phyloP scores from a whole-genome alignment of 1,140 invertebrate genomes.

The Trichonephila inaurata region DNA sequence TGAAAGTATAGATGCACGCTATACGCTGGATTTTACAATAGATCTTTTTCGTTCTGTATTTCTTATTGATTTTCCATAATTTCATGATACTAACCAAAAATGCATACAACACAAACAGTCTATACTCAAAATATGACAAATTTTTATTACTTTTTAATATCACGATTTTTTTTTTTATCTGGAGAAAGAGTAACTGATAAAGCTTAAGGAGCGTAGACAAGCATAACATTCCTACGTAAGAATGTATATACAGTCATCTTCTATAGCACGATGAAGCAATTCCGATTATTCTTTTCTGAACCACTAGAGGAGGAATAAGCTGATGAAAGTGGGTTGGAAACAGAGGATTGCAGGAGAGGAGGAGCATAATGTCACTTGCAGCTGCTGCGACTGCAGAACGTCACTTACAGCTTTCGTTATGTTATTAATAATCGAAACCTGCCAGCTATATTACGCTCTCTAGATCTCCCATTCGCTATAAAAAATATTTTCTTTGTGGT shows the following conservation, averaged over 20 bases:
- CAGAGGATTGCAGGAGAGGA: not conserved
- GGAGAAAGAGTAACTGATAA: too few species aligned
- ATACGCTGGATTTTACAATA: too few species aligned
- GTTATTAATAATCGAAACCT: conserved; percentile 58
- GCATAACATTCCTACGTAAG: not conserved
- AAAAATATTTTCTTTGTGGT: not conserved
- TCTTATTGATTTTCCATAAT: too few species aligned
- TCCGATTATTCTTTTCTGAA: conserved; percentile 2
- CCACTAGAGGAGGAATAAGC: not conserved
- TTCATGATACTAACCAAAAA: too few species aligned
- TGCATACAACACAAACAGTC: too few species aligned
- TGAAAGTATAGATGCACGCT: too few species aligned
- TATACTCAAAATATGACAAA: too few species aligned
- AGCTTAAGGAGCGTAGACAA: not conserved
- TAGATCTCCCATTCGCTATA: not conserved
- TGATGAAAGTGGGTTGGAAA: not conserved
- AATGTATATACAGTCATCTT: not conserved
- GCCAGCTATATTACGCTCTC: not conserved
- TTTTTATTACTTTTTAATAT: too few species aligned
- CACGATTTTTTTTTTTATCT: too few species aligned
- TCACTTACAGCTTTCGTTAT: conserved; percentile 54
- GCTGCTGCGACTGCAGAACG: conserved; percentile 24
- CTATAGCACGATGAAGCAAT: not conserved
- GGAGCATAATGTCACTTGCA: conserved; percentile 30
- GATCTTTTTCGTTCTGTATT: too few species aligned